Evolutionary conservation across 1,140 invertebrate species (phyloP).

Genomic region (Drosophila tropicalis): DNA sequence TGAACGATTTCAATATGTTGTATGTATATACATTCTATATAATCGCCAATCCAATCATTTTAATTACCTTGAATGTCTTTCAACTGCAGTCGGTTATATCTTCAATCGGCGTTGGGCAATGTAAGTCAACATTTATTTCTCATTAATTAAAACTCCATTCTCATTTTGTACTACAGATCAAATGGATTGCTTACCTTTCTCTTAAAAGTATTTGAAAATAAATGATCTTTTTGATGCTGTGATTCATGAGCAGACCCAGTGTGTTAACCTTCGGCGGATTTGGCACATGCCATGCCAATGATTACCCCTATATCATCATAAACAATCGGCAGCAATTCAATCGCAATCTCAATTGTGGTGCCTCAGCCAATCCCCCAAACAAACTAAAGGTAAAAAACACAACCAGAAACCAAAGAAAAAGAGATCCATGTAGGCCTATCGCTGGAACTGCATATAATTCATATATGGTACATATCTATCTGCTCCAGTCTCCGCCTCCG

Average conservation of each 20-base stretch:
- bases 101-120: neutral
- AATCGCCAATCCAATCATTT: neutral
- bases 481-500: neutral
- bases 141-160: slow-evolving; percentile 8
- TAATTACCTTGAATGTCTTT: neutral
- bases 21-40: too few relatives aligned
- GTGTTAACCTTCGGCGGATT: slow-evolving; percentile 62
- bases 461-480: neutral
- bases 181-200: slow-evolving; percentile 18
- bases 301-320: slow-evolving; percentile 66
- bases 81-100: neutral
- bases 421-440: slow-evolving; percentile 44
- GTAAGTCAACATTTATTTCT: neutral
- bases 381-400: neutral
- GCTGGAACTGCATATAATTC: neutral
- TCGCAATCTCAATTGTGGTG: slow-evolving; percentile 22
- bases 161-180: slow-evolving; percentile 3
- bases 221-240: slow-evolving; percentile 32
- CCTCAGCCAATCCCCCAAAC: slow-evolving; percentile 9
- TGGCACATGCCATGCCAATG: slow-evolving; percentile 70
- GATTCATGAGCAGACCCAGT: slow-evolving; percentile 37
- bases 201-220: slow-evolving; percentile 23
- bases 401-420: slow-evolving; percentile 1
- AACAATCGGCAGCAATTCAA: slow-evolving; percentile 42
- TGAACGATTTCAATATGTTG: too few relatives aligned